Evolutionary conservation across 2,888 invertebrate genomes (phyloP), one percentile per base, ranked within the genome.

Genomic region (Amblyjoppa fuscipennis): DNA sequence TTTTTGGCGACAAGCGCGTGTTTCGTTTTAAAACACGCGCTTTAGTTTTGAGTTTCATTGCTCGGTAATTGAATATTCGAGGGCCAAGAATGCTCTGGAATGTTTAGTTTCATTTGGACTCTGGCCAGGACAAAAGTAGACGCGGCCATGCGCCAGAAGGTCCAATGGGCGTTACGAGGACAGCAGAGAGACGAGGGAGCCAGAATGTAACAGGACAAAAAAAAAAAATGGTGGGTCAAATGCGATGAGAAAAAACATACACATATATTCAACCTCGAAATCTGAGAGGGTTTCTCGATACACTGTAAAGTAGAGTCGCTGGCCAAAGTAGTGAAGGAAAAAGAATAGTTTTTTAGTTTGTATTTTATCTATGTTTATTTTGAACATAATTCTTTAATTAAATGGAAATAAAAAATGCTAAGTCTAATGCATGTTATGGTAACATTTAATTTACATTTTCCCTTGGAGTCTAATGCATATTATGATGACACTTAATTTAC

Each of bases 181-280:
- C 20, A 77, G 74, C 75, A 7, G 51, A 51, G 70, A 45, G 68
- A 41, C 61, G 69, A 66, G n/a, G 80, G 69, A 64, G 53, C 45
- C 86, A 74, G 81, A 87, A 86, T 41, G 45, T 64, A 64, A 51
- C 41, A 80, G 34, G 16, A 51, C 28, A 70, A 84, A 89, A 92
- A 92, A 89, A 92, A 92, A 92, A 92, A 92, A 92, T 91, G 89
- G 90, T 90, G 89, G 85, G 83, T 90, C 85, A 77, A 89, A 88
- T 87, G 83, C 83, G 84, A 83, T 81, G 80, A 64, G 87, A 77
- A 90, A 88, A 88, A 81, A 20, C 38, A 5, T 77, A 56, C 28
- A 49, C 28, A 61, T 73, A 51, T 81, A 77, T 74, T 59, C 41
- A 41, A 64, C 45, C 73, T 53, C 71, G 61, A 64, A 38, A 69